Percentiles rank a stretch among this genome's conserved stretches.
Conservation (phyloP, 2,113 vertebrate species). For the Aspidoscelis tigris region DNA sequence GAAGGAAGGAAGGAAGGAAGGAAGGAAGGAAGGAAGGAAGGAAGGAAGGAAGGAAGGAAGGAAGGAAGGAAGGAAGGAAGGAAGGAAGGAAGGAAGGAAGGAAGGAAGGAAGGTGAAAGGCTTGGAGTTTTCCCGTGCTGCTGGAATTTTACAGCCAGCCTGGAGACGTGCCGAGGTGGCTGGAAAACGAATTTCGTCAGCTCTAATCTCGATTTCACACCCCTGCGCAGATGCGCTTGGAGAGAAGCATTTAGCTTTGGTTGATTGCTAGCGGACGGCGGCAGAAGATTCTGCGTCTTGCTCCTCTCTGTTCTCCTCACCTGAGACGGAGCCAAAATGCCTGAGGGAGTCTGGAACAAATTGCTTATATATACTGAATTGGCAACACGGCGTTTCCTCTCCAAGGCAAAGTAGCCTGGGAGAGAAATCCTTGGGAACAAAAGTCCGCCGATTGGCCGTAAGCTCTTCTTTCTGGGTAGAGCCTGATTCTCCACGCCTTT, state of each 20-base stretch:
- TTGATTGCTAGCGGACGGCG: neutral
- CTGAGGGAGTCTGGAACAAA: neutral
- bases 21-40: neutral
- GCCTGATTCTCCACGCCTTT: too few relatives aligned
- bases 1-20: neutral
- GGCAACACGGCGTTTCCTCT: neutral
- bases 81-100: neutral
- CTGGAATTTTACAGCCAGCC: neutral
- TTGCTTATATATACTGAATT: neutral
- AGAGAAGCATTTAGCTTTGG: neutral
- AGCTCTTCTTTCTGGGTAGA: neutral
- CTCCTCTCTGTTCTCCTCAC: neutral
- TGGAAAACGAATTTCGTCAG: neutral
- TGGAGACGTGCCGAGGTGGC: neutral
- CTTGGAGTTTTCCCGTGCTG: neutral
- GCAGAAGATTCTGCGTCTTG: neutral
- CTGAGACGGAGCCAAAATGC: constrained; percentile 14
- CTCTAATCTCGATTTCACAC: constrained; percentile 17
- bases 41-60: too few relatives aligned
- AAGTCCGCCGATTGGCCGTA: neutral
- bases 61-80: neutral
- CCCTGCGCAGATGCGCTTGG: neutral
- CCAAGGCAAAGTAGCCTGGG: neutral
- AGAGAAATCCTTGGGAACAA: neutral
- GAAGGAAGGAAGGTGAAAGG: too few relatives aligned